Evolutionary conservation across 2,797 vertebrate genomes (phyloP).

Genomic region (Hypotaenidia philippensis): DNA sequence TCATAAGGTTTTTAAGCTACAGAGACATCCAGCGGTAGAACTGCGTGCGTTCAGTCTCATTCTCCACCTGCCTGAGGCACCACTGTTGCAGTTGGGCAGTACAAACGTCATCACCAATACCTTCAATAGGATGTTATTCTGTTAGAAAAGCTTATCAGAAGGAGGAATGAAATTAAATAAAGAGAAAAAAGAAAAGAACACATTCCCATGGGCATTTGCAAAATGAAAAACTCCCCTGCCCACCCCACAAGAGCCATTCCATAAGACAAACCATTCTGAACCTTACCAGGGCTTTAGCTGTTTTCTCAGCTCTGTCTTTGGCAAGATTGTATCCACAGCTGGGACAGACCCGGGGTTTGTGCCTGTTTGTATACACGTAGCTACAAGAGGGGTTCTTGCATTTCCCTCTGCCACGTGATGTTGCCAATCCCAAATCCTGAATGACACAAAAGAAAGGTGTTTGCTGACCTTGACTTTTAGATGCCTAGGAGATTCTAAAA

Average conservation of each 20-base stretch:
- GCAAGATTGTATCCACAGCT: conserved; percentile 91
- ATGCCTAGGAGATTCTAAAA: background rate
- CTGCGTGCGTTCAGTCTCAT: background rate
- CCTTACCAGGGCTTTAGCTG: conserved; percentile 70
- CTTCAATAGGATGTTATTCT: background rate
- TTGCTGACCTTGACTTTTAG: background rate
- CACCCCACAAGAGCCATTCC: background rate
- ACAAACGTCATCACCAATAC: background rate
- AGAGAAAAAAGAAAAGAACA: background rate
- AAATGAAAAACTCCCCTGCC: background rate
- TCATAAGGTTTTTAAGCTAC: background rate
- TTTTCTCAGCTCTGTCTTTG: conserved; percentile 86
- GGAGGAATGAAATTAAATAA: background rate
- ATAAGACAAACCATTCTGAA: background rate
- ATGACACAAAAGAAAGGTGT: background rate
- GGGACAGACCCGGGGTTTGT: conserved; percentile 93
- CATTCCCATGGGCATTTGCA: background rate
- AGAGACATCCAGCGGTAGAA: conserved; percentile 61
- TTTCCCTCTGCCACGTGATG: conserved; percentile 92
- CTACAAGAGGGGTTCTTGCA: conserved; percentile 95
- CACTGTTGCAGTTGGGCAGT: background rate
- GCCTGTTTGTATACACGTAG: conserved; percentile 96
- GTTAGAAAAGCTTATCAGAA: background rate
- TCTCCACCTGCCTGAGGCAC: background rate
- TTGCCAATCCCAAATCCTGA: conserved; percentile 95